Base-by-base conservation (phyloP, 2,113 vertebrate species). In the Semnopithecus entellus region DNA sequence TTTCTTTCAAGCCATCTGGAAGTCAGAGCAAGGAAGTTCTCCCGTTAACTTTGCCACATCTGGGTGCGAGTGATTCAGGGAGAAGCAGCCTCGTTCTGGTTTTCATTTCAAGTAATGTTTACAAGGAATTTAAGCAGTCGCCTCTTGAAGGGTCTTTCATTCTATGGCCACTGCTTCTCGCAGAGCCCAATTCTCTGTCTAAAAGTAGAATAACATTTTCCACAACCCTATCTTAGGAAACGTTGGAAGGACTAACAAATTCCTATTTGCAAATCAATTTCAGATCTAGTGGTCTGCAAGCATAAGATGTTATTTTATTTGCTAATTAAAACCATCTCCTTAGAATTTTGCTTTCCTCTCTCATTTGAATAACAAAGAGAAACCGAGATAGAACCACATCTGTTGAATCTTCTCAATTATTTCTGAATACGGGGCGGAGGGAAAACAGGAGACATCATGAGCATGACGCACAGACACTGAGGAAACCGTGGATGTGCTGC, bases 391-490 rank as follows among this genome's bases (percentile, higher is more conserved):
- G 95, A 95, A 55, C 93, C 93, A 97, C 97, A 98, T 96, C 97
- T 98, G 97, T 81, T 94, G 97, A 93, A 79, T 98, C 97, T 96
- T 98, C 81, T 5, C 96, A 89, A 64, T 82, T 98, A 97, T 93
- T 97, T 98, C 97, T 64, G 97, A 97, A 43, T 76, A 78, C 6
- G 55, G 97, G 96, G 95, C 85, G 96, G 97, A 97, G 97, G 98
- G 96, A 98, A 97, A 97, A 95, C 97, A 97, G 57, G 98, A 98
- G 98, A 97, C 98, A 98, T 89, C 96, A 79, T 87, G 92, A 92
- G 94, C 96, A 9, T 96, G 98, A 93, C 95, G 91, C 83, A 1
- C 91, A 85, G 97, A 97, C 95, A 25, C 97, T 2, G 85, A 43
- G 91, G 96, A 93, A 97, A 80, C 84, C 95, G 1, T 61, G 32